Evolutionary conservation across 2,797 vertebrate species (phyloP).

Genomic region (Discoglossus pictus): DNA sequence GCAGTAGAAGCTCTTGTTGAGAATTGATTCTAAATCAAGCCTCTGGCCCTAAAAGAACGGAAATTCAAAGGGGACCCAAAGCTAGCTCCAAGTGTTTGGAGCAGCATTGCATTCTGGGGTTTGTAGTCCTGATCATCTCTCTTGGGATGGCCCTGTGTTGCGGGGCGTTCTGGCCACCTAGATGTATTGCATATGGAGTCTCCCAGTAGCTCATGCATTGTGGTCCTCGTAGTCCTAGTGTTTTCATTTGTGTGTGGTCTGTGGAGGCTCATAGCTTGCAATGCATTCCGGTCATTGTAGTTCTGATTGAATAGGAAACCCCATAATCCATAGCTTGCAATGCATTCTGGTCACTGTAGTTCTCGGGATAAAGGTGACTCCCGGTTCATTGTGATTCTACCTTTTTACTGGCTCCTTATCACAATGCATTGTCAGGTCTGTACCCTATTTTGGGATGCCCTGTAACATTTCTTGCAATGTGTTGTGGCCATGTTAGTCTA

Average conservation of each 20-base stretch:
- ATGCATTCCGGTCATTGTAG: slow-evolving; percentile 19
- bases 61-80: slow-evolving; percentile 6
- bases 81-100: slow-evolving; percentile 3
- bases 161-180: slow-evolving; percentile 7
- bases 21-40: slow-evolving; percentile 19
- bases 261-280: slow-evolving; percentile 38
- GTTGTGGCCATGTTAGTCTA: slow-evolving; percentile 22
- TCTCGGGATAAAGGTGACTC: too few relatives aligned
- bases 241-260: slow-evolving; percentile 42
- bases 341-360: slow-evolving; percentile 12
- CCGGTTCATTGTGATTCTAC: background rate
- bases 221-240: slow-evolving; percentile 39
- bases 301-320: slow-evolving; percentile 23
- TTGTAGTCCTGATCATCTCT: background rate
- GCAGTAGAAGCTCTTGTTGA: slow-evolving; percentile 5
- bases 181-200: slow-evolving; percentile 6
- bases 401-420: background rate
- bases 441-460: background rate
- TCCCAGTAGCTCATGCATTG: slow-evolving; percentile 40
- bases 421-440: slow-evolving; percentile 17
- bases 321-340: slow-evolving; percentile 10
- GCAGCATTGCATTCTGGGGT: slow-evolving; percentile 16
- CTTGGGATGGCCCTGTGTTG: slow-evolving; percentile 1
- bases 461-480: slow-evolving; percentile 11
- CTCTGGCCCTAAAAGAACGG: slow-evolving; percentile 13